Conservation (phyloP, 2,113 vertebrate species). For the Diadophis punctatus region DNA sequence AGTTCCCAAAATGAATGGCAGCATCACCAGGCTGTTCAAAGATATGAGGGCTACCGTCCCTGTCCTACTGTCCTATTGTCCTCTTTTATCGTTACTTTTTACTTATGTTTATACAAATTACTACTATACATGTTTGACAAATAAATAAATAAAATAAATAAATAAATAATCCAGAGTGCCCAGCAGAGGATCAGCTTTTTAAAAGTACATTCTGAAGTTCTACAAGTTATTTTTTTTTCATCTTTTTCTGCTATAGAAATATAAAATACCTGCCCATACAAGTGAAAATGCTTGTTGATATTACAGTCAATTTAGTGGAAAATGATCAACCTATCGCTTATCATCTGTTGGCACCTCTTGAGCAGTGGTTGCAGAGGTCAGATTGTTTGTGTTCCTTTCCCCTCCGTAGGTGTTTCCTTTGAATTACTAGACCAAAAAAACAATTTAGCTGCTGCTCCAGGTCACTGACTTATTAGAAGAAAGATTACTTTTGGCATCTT, state of each 20-base stretch:
- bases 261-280: background rate
- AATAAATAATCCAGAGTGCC: background rate
- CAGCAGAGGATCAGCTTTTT: background rate
- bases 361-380: background rate
- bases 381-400: background rate
- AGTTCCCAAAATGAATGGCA: background rate
- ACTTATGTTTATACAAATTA: no score
- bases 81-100: no score
- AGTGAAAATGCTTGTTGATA: background rate
- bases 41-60: background rate
- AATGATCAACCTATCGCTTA: background rate
- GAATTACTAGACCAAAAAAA: background rate
- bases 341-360: background rate
- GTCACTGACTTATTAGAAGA: background rate
- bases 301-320: background rate
- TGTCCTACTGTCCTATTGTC: no score
- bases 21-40: background rate
- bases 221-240: background rate
- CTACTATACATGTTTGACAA: no score
- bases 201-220: background rate
- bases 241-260: background rate
- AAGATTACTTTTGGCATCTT: background rate
- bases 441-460: background rate
- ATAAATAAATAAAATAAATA: no score
- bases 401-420: background rate